These are phyloP conservation scores for Platypus cylindrus DNA, from an alignment of 2,888 invertebrate species.

Conservation along the genomic window DNA sequence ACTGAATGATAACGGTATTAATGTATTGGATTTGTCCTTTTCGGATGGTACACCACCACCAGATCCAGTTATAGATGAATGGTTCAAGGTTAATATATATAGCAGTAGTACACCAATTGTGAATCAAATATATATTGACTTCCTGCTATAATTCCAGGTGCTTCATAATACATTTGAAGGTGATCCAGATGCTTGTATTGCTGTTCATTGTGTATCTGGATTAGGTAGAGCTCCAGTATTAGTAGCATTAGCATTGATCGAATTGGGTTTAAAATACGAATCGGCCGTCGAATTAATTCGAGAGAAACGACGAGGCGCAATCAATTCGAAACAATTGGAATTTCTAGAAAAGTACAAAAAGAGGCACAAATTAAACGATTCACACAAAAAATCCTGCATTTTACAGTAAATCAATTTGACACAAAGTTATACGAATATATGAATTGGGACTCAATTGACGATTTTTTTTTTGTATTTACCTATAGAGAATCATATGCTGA, in stretches of 20 bases:
- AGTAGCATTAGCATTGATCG: conserved; percentile 20
- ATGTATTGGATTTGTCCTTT: conserved; percentile 19
- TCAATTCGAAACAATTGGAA: conserved; percentile 19
- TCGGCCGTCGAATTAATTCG: conserved; percentile 20
- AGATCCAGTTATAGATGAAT: conserved; percentile 17
- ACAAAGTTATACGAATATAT: too few relatives aligned
- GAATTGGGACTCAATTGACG: too few relatives aligned
- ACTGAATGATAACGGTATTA: conserved; percentile 18
- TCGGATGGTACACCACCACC: conserved; percentile 19
- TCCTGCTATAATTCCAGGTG: conserved; percentile 18
- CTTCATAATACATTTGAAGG: conserved; percentile 17
- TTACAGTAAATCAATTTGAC: conserved; percentile 13
- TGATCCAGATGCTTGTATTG: conserved; percentile 17
- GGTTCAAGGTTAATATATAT: conserved; percentile 12
- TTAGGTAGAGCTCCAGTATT: conserved; percentile 21
- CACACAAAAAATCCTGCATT: conserved; percentile 17
- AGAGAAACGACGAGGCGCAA: conserved; percentile 18
- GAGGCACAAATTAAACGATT: conserved; percentile 14
- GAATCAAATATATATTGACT: too few relatives aligned
- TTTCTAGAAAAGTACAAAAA: conserved; percentile 20
- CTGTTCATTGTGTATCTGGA: conserved; percentile 20
- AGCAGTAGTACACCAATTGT: background rate
- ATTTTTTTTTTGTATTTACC: too few relatives aligned
- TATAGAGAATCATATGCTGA: too few relatives aligned
- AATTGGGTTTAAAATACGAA: conserved; percentile 20